A percentile compares a stretch with the other conserved stretches of the same genome.
Evolutionary conservation across 2,113 vertebrate species (phyloP).

Genomic region (Oreotragus oreotragus): DNA sequence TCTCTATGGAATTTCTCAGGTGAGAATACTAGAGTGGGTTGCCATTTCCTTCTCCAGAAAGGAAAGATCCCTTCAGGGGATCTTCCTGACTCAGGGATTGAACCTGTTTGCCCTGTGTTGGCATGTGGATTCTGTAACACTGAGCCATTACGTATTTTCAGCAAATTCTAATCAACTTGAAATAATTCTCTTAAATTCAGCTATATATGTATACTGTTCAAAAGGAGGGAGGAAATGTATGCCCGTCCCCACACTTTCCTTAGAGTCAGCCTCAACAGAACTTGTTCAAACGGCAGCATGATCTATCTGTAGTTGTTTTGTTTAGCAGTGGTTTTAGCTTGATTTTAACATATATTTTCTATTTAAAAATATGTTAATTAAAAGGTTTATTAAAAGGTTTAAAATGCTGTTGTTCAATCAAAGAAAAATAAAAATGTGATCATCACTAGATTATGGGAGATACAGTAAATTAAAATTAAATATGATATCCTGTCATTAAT

Average conservation of each 20-base stretch:
- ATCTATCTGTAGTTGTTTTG: background rate
- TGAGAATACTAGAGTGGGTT: background rate
- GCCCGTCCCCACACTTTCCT: background rate
- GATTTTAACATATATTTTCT: background rate
- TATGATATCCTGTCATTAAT: background rate
- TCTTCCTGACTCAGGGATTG: background rate
- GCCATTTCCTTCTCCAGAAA: background rate
- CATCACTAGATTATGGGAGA: constrained; percentile 7
- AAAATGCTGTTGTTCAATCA: background rate
- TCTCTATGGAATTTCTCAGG: background rate
- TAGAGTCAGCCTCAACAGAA: background rate
- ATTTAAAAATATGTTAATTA: background rate
- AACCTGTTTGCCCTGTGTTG: background rate
- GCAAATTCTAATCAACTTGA: background rate
- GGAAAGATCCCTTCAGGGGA: background rate
- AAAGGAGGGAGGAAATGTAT: background rate
- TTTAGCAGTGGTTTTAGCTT: background rate
- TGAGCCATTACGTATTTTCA: background rate
- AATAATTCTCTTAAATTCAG: background rate
- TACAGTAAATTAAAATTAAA: background rate
- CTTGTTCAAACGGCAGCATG: background rate
- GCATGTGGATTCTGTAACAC: background rate
- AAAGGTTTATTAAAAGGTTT: background rate
- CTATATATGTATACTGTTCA: background rate
- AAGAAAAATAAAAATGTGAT: background rate